Base-by-base conservation (phyloP, 2,797 vertebrate species). In the Rhynchotus rufescens region DNA sequence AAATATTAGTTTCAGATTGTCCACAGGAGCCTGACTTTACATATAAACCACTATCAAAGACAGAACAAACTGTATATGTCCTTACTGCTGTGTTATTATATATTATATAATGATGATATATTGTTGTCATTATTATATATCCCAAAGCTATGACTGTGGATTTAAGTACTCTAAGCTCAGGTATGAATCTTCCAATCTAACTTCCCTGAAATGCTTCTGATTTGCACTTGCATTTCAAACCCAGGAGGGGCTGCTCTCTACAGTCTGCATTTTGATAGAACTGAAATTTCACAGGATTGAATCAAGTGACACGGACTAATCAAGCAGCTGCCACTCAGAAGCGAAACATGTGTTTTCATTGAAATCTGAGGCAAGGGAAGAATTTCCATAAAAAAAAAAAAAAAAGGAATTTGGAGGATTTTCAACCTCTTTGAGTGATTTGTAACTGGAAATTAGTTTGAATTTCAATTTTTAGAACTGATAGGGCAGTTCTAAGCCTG, bases 281-380 rank as follows among this genome's bases (percentile, higher is more conserved):
- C 52, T 86, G 66, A 87, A 90, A 90, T 96, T 60, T 84, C 82
- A 90, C 47, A 64, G 93, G 79, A 94, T 38, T 32, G 89, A 90
- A 69, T 73, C 28, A 83, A 92, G 93, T 94, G 93, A 94, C 82
- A 56, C 76, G 82, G 88, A 57, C 57, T 74, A 81, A 64, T 86
- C 86, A 94, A 91, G 92, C 88, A 92, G 86, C 94, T 95, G 92
- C 91, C 77, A 62, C 79, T 93, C 74, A 91, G 91, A 96, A 85
- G 92, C 91, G 90, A 96, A 91, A 57, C 56, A 72, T 79, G 45
- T 79, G 74, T 93, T 95, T 94, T 91, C 79, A 83, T 7, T 51
- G 73, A 62, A 47, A 75, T 32, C 22, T 93, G 88, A 66, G 92
- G 66, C 80, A 82, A 72, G 14, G 42, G 68, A 59, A 88, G 72